Conservation (phyloP, 2,797 vertebrate genomes). For the Falco concolor region DNA sequence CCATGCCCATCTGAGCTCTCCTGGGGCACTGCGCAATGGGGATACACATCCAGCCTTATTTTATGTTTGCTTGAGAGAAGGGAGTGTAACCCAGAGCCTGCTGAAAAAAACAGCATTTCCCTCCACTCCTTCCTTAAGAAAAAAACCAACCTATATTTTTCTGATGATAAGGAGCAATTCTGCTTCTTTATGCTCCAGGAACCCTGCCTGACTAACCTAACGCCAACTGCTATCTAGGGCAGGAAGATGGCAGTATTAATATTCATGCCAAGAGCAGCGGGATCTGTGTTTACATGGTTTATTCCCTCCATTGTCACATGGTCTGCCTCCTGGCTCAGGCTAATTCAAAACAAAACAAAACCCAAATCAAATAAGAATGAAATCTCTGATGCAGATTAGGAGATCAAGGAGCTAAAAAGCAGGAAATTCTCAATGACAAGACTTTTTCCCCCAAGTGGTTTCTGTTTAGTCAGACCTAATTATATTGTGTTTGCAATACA, state of each 20-base stretch:
- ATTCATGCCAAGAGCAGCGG: background rate
- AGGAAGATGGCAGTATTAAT: background rate
- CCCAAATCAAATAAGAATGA: background rate
- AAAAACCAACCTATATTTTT: background rate
- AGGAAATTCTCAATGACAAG: conserved; percentile 3
- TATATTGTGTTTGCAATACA: background rate
- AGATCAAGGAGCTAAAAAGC: conserved; percentile 12
- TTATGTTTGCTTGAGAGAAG: background rate
- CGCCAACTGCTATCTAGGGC: background rate
- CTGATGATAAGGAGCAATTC: background rate
- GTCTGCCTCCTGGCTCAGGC: background rate
- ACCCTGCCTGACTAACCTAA: background rate
- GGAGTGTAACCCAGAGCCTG: background rate
- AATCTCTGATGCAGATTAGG: conserved; percentile 20
- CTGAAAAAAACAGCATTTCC: background rate
- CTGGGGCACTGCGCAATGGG: background rate
- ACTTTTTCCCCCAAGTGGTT: background rate
- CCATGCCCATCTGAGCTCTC: background rate
- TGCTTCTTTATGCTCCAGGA: background rate
- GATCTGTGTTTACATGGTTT: background rate
- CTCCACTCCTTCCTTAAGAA: background rate
- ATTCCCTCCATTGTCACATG: background rate
- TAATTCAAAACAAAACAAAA: conserved; percentile 25
- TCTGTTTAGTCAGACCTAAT: background rate
- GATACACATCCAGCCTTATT: background rate